A percentile compares a stretch with the other conserved stretches of the same genome.
Conservation (phyloP, 2,113 vertebrate genomes). For the Mellivora capensis region DNA sequence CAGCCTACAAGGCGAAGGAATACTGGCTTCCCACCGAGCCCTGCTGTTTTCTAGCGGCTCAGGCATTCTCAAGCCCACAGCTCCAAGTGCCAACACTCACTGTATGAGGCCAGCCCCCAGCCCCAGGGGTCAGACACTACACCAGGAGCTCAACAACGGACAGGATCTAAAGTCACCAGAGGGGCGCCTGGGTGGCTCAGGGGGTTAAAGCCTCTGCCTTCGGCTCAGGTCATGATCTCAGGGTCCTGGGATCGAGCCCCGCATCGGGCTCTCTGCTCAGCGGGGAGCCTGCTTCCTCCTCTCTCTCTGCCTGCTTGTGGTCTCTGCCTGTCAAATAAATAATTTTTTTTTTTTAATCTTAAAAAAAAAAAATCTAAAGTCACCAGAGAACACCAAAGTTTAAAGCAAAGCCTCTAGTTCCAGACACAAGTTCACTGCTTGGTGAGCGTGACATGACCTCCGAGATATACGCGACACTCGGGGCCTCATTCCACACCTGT, state of each 20-base stretch:
- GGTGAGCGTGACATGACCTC: neutral
- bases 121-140: neutral
- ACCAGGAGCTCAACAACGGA: neutral
- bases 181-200: too few species aligned
- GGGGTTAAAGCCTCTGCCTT: too few species aligned
- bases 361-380: too few species aligned
- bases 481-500: neutral
- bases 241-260: too few species aligned
- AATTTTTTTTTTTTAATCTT: too few species aligned
- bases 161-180: neutral
- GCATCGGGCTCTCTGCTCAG: too few species aligned
- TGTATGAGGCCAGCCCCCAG: rapidly evolving
- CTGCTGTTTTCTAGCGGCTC: neutral
- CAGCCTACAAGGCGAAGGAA: too few species aligned
- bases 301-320: too few species aligned
- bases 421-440: neutral
- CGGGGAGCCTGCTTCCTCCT: too few species aligned
- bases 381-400: neutral
- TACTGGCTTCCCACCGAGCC: neutral
- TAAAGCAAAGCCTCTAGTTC: neutral
- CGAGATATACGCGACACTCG: neutral
- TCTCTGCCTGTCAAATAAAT: too few species aligned
- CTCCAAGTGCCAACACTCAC: neutral
- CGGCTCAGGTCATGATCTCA: too few species aligned
- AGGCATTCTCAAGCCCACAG: rapidly evolving